Evolutionary conservation across 2,888 invertebrate genomes (phyloP).

Genomic region (Drosophila ochracea): DNA sequence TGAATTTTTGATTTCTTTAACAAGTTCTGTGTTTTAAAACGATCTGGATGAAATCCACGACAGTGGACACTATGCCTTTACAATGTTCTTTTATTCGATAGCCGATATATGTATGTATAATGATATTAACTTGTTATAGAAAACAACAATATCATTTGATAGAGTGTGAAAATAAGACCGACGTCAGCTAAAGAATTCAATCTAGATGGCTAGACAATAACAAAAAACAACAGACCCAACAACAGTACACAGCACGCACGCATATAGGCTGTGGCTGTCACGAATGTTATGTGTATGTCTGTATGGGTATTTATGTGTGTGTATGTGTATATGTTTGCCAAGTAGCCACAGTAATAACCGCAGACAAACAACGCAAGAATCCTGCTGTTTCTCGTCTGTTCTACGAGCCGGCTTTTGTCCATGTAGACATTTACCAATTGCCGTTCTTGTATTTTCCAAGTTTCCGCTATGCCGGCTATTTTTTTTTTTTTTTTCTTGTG

Average conservation of each 20-base stretch:
- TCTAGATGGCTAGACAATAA: constrained; percentile 51
- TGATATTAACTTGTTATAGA: not conserved
- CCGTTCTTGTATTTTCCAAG: constrained; percentile 30
- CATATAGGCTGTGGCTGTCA: constrained; percentile 13
- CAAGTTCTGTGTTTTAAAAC: not conserved
- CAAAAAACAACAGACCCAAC: constrained; percentile 20
- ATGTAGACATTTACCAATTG: constrained; percentile 23
- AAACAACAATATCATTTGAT: not conserved
- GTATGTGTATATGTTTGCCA: constrained; percentile 35
- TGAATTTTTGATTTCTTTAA: not conserved
- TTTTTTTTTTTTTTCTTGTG: constrained; percentile 18
- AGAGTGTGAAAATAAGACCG: constrained; percentile 12
- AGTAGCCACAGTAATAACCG: constrained; percentile 63
- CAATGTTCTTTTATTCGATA: not conserved
- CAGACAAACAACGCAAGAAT: constrained; percentile 58
- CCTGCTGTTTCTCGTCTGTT: not conserved
- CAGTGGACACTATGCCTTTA: not conserved
- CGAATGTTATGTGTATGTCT: not conserved
- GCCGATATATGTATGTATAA: not conserved
- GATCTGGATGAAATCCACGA: not conserved
- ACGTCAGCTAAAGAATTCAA: constrained; percentile 44
- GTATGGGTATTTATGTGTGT: not conserved
- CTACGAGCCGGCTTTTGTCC: constrained; percentile 4
- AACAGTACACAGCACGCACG: constrained; percentile 4
- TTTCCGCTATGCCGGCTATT: constrained; percentile 39